phyloP scores from a whole-genome alignment of 1,140 invertebrate species.

The Zaprionus nigranus region DNA sequence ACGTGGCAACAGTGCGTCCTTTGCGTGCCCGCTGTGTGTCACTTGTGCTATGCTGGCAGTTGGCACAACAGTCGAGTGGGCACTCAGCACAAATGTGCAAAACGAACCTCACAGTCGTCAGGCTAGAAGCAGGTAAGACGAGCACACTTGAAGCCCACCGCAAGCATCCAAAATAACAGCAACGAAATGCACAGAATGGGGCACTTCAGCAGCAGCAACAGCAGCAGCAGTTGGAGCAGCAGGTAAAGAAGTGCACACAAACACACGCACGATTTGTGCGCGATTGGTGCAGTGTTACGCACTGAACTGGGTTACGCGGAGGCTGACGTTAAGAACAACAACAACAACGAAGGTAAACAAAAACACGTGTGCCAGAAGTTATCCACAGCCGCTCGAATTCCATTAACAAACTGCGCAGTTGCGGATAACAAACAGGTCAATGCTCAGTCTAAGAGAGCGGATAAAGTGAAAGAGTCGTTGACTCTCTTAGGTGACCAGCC shows the following conservation, averaged over 20 bases:
- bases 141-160: constrained; percentile 59
- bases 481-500: not conserved
- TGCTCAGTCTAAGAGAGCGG: constrained; percentile 19
- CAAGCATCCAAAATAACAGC: constrained; percentile 72
- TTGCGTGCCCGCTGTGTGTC: constrained; percentile 40
- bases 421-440: constrained; percentile 49
- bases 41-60: constrained; percentile 50
- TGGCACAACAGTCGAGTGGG: constrained; percentile 64
- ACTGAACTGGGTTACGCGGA: constrained; percentile 69
- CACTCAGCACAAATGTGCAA: constrained; percentile 76
- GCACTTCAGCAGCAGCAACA: constrained; percentile 45
- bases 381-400: constrained; percentile 48
- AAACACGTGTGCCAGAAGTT: constrained; percentile 70
- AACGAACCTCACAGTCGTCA: constrained; percentile 59
- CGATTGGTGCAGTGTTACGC: constrained; percentile 52
- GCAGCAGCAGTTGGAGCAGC: constrained; percentile 20
- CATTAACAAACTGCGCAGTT: constrained; percentile 28
- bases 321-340: constrained; percentile 22
- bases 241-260: constrained; percentile 15
- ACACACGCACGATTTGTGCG: constrained; percentile 38
- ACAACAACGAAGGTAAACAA: constrained; percentile 75
- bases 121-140: constrained; percentile 47
- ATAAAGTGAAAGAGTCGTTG: constrained; percentile 1
- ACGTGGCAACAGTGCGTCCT: constrained; percentile 27
- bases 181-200: constrained; percentile 49